Evolutionary conservation across 2,888 invertebrate genomes (phyloP), one percentile per base, ranked within the genome.

Genomic region (Agrotis puta): DNA sequence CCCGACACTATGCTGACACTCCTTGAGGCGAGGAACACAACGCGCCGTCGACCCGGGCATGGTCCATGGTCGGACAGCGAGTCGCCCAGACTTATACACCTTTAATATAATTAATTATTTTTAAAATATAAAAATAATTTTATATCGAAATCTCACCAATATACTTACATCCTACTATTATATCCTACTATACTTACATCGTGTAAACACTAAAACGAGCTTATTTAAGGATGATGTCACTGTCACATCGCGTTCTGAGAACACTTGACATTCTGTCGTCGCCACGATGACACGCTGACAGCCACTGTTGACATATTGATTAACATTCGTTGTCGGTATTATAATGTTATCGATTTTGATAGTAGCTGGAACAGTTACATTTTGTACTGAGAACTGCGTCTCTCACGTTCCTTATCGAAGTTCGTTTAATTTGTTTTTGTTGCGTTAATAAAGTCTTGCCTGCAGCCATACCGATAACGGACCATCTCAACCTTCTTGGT

Each of bases 291-390:
- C 69, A 78, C 56, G 57, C 22, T 64, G 68, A 61, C 81, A 63
- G 64, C 14, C 20, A 48, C 71, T 68, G 81, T 75, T 81, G 72
- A 81, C 81, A 73, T 79, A 81, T 79, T 63, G 79, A 79, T 79
- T 81, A 76, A 81, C 68, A 81, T 77, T 81, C 77, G 39, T 58
- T 27, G 22, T 58, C 63, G 33, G 68, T 77, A 27, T 50, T 62
- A 43, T 47, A 67, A 64, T 58, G 61, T 47, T 80, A 77, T 77
- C 72, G 79, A 79, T 77, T 80, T 80, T 67, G 45, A 61, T 64
- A 48, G 59, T 14, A 16, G 48, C 22, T 13, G 48, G 33, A 47
- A 77, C 77, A 53, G 57, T 70, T 70, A 51, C 11, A 58, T 39
- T 50, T 63, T 48, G 39, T 63, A 63, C 53, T 54, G 13, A 24